phyloP scores from a whole-genome alignment of 2,113 vertebrate species.

The Acinonyx jubatus region DNA sequence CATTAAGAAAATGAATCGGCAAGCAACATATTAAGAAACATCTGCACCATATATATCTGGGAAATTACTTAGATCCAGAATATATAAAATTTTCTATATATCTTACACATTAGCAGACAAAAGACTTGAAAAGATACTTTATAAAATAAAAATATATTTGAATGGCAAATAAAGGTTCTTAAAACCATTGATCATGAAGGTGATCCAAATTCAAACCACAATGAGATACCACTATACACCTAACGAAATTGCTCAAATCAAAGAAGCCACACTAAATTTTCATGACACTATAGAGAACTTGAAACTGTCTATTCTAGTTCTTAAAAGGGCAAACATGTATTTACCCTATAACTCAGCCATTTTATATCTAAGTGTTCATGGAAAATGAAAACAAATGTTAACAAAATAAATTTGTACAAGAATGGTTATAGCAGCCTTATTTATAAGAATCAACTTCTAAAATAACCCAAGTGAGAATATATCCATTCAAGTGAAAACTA shows the following conservation, averaged over 20 bases:
- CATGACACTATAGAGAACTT: background rate
- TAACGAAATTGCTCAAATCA: background rate
- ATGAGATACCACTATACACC: background rate
- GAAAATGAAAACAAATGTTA: background rate
- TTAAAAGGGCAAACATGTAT: background rate
- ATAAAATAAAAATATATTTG: background rate
- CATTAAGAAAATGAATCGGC: background rate
- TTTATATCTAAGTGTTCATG: background rate
- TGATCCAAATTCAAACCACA: background rate
- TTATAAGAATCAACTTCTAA: background rate
- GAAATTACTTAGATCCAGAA: background rate
- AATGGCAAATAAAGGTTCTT: background rate
- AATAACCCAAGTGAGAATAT: background rate
- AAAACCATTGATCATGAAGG: background rate
- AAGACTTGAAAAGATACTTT: background rate
- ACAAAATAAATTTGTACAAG: background rate
- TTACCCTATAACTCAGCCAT: background rate
- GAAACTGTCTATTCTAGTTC: background rate
- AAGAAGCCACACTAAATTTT: background rate
- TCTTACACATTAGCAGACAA: background rate
- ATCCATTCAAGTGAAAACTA: background rate
- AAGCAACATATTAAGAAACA: background rate
- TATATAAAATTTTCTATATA: background rate
- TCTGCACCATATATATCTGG: background rate
- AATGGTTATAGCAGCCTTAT: background rate